Evolutionary conservation across 2,113 vertebrate genomes (phyloP), one percentile per base, ranked within the genome.

Genomic region (Spilogale gracilis): DNA sequence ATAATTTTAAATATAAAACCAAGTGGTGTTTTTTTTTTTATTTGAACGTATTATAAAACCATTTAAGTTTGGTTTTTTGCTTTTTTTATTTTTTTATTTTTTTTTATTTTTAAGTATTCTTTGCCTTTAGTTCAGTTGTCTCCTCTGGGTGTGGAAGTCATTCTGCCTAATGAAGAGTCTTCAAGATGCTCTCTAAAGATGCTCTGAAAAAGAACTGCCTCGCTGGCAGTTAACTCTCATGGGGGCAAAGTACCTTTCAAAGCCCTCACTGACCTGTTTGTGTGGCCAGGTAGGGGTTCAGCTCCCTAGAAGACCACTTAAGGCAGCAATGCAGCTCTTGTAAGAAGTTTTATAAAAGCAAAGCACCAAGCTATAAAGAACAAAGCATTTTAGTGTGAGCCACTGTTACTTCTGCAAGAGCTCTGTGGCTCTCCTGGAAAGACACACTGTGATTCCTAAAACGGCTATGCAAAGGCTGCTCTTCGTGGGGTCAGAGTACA

Each of bases 341-440:
- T 85, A 93, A 80, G 76, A 94, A 82, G 60, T 88, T 97, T 94
- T 88, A 50, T 86, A 43, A 97, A 96, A 97, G 30, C 56, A n/a
- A 67, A 65, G 18, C 21, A 30, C 5, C 60, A 61, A 9, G 2
- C 81, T 90, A 2, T 60, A 89, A 96, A 87, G 90, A 81, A 74
- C 16, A 89, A 94, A 78, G 50, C 27, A 5, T 95, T 92, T 91
- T 80, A 54, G 61, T 32, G 6, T 63, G 63, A 81, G 4, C 52
- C 14, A 2, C 52, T 79, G 0, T 18, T 74, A 20, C n/a, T 92
- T 96, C 73, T 32, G 48, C 23, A 92, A 87, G 67, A 88, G 21
- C 52, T 79, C 30, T 32, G 6, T 60, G 76, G 52, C 63, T 88
- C 4, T 63, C 67, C n/a, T 73, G 56, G 67, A 79, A 96, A 78